Conservation (phyloP, 2,888 invertebrate genomes). For the Villa cingulata region DNA sequence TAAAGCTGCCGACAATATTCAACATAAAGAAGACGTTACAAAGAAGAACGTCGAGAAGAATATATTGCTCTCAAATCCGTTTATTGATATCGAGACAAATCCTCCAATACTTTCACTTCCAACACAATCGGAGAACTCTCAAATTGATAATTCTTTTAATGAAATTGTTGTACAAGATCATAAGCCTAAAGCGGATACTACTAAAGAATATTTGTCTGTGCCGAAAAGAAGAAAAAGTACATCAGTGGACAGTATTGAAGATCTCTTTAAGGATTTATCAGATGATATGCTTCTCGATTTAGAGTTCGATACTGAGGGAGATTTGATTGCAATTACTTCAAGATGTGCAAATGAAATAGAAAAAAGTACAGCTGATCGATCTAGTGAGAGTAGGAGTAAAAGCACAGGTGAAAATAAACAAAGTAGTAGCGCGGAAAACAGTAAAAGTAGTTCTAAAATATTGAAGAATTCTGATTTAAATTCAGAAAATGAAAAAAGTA, state of each 20-base stretch:
- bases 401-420: no score
- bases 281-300: slow-evolving; percentile 32
- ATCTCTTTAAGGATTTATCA: slow-evolving; percentile 28
- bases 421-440: neutral
- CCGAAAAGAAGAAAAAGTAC: slow-evolving; percentile 19
- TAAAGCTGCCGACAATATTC: neutral
- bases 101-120: neutral
- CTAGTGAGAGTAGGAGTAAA: neutral
- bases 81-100: neutral
- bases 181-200: no score
- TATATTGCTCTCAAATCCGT: neutral
- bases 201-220: neutral
- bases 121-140: neutral
- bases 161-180: no score
- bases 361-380: no score
- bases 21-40: neutral
- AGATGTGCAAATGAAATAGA: neutral
- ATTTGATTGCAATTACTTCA: slow-evolving; percentile 27
- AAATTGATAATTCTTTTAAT: no score
- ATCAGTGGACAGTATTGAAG: slow-evolving; percentile 32
- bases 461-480: neutral
- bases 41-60: neutral
- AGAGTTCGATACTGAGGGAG: slow-evolving; percentile 32
- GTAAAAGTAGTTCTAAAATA: neutral
- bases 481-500: neutral